phyloP scores from a whole-genome alignment of 1,140 invertebrate genomes.

The Pachyrhynchus sulphureomaculatus region DNA sequence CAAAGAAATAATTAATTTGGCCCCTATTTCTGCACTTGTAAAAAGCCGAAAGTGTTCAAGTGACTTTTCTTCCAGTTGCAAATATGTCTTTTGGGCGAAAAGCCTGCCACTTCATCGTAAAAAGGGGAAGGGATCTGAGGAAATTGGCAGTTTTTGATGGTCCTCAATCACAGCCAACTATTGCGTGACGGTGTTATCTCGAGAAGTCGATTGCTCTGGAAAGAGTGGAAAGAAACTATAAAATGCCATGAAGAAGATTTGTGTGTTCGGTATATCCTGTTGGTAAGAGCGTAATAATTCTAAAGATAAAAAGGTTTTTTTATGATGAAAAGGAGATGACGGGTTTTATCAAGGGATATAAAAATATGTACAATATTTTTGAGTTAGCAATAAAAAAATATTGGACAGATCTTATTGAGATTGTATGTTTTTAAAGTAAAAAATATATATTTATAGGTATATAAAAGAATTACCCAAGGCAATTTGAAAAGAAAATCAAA shows the following conservation, averaged over 20 bases:
- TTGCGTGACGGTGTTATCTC: slow-evolving; percentile 17
- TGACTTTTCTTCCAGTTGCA: slow-evolving; percentile 23
- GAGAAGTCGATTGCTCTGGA: slow-evolving; percentile 17
- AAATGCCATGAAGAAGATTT: slow-evolving; percentile 3
- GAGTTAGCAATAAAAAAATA: not conserved
- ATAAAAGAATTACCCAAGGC: too few relatives aligned
- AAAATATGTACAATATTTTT: not conserved
- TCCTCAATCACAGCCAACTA: slow-evolving; percentile 40
- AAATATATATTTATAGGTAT: too few relatives aligned
- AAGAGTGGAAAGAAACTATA: slow-evolving; percentile 12
- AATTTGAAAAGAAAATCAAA: too few relatives aligned
- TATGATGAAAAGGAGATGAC: not conserved
- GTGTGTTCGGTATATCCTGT: too few relatives aligned
- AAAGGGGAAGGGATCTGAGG: slow-evolving; percentile 34
- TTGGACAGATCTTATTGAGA: too few relatives aligned
- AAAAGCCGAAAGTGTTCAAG: too few relatives aligned
- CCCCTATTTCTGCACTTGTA: too few relatives aligned
- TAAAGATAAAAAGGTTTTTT: not conserved
- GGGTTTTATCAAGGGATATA: not conserved
- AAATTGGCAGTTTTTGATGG: slow-evolving; percentile 46
- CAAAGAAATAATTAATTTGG: slow-evolving; percentile 18
- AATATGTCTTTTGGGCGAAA: slow-evolving; percentile 37
- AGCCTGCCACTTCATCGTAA: slow-evolving; percentile 29
- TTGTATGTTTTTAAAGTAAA: too few relatives aligned
- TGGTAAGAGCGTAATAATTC: too few relatives aligned